Conservation (phyloP, 2,797 vertebrate species). For the Myotis myotis region DNA sequence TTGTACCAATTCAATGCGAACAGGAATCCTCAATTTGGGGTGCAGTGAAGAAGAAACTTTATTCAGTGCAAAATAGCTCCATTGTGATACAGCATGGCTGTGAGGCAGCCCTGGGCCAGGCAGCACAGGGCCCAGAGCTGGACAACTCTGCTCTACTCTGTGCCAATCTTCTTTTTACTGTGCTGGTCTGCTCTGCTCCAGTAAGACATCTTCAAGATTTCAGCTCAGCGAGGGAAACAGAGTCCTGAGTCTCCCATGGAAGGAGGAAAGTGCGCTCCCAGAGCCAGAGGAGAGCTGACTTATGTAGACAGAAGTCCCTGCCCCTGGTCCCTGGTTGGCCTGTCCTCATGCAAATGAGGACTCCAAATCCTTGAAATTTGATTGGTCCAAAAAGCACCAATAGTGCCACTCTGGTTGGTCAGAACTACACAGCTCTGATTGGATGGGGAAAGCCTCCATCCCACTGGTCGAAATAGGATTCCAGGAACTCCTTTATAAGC, state of each 20-base stretch:
- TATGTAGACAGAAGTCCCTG: neutral
- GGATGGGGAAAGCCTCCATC: neutral
- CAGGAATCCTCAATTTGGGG: neutral
- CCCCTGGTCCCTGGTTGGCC: neutral
- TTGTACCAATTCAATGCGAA: neutral
- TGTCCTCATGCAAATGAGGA: neutral
- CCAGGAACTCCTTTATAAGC: neutral
- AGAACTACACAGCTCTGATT: neutral
- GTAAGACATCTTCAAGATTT: neutral
- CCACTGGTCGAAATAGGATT: neutral
- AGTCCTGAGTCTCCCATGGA: neutral
- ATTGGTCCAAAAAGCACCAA: neutral
- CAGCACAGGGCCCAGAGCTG: neutral
- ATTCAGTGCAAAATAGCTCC: neutral
- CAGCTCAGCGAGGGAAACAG: neutral
- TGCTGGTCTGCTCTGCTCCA: neutral
- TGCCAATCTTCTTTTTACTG: neutral
- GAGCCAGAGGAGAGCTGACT: neutral
- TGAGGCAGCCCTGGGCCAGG: neutral
- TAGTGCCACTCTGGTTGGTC: neutral
- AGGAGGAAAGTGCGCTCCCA: neutral
- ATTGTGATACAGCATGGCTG: neutral
- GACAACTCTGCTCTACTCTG: neutral
- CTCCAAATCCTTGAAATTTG: neutral
- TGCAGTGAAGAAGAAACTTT: neutral